These are phyloP conservation scores for Myotis lucifugus DNA, from an alignment of 2,113 vertebrate genomes.

Conservation along the genomic window DNA sequence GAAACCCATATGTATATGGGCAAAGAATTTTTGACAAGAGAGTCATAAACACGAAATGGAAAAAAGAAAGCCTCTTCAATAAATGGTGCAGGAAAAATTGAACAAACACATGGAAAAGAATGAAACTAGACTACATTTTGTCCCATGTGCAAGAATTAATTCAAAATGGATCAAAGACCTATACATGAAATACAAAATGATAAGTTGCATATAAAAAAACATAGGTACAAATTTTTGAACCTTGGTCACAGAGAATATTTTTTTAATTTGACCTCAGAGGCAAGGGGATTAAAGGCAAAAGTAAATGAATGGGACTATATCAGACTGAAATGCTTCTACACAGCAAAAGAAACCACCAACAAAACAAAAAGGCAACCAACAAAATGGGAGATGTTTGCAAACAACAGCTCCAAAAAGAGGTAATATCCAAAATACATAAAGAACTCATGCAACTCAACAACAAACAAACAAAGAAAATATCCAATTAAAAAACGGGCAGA, in stretches of 20 bases:
- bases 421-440: background rate
- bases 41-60: background rate
- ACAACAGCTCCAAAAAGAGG: background rate
- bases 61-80: background rate
- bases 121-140: background rate
- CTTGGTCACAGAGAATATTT: background rate
- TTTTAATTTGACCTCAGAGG: background rate
- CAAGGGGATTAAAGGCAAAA: background rate
- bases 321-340: background rate
- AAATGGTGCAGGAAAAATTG: background rate
- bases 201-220: background rate
- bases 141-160: background rate
- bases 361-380: background rate
- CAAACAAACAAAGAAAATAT: background rate
- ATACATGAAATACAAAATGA: background rate
- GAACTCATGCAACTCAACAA: background rate
- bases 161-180: background rate
- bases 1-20: background rate
- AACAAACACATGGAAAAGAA: background rate
- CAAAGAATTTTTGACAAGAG: background rate
- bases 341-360: background rate
- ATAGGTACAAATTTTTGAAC: background rate
- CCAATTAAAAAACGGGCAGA: background rate
- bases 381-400: background rate
- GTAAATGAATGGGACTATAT: background rate